Evolutionary conservation across 2,113 vertebrate genomes (phyloP).

Genomic region (Pseudolaguvia tuberculata): DNA sequence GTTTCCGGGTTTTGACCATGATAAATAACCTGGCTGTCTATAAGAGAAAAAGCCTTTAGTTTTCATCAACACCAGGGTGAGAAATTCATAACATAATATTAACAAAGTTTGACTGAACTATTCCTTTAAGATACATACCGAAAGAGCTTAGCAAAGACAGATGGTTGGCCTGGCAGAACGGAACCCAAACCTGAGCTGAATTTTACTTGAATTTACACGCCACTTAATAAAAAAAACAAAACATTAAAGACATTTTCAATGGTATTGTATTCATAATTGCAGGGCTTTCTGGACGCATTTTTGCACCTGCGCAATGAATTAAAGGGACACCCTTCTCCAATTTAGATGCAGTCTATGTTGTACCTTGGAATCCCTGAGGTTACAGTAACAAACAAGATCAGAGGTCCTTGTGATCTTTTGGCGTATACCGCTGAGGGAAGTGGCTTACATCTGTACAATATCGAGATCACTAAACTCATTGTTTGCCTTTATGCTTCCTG

Average conservation of each 20-base stretch:
- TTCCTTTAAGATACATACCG: no score
- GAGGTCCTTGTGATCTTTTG: constrained; percentile 12
- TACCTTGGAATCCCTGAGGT: constrained; percentile 24
- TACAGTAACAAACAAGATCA: constrained; percentile 21
- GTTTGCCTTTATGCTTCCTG: constrained; percentile 20
- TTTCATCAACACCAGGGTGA: no score
- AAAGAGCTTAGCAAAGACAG: no score
- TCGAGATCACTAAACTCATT: constrained; percentile 13
- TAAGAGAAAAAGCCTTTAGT: no score
- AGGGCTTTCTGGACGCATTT: not conserved
- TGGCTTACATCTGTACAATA: constrained; percentile 21
- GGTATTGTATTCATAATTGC: not conserved
- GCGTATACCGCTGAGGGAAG: constrained; percentile 16
- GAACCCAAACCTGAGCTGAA: no score
- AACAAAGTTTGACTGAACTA: no score
- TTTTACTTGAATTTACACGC: no score
- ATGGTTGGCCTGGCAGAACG: no score
- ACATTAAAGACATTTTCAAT: not conserved
- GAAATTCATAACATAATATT: no score
- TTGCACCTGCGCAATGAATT: constrained; percentile 12
- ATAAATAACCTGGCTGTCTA: no score
- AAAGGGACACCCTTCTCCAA: constrained; percentile 4
- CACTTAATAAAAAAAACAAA: no score
- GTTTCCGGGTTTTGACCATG: no score
- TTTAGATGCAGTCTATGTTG: constrained; percentile 6